These are phyloP conservation scores for Leptestheria dahalacensis DNA, from an alignment of 1,140 invertebrate genomes.

Conservation along the genomic window DNA sequence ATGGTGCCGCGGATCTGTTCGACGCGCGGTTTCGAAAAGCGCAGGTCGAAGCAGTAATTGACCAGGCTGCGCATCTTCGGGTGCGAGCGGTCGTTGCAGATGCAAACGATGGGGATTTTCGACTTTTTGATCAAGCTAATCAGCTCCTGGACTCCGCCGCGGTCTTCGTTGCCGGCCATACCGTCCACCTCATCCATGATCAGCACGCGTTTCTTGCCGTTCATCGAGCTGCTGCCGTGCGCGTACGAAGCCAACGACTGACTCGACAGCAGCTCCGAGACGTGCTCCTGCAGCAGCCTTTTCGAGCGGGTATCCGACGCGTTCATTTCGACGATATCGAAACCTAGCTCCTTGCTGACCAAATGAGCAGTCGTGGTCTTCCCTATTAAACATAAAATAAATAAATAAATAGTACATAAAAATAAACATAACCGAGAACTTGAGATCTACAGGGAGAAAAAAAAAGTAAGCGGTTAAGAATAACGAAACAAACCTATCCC, in stretches of 20 bases:
- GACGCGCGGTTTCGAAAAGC: conserved; percentile 61
- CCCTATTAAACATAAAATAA: conserved; percentile 32
- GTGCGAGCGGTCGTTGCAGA: conserved; percentile 93
- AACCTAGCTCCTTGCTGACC: conserved; percentile 69
- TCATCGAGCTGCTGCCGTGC: conserved; percentile 28
- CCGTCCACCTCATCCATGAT: conserved; percentile 99
- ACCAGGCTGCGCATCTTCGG: conserved; percentile 84
- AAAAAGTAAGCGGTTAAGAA: too few species aligned
- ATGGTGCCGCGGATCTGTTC: conserved; percentile 85
- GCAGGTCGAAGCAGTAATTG: conserved; percentile 89
- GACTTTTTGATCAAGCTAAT: conserved; percentile 81
- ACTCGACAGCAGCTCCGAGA: conserved; percentile 56
- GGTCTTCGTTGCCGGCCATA: conserved; percentile 98
- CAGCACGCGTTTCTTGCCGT: conserved; percentile 48
- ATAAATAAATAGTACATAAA: conserved; percentile 9
- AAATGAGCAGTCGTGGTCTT: conserved; percentile 80
- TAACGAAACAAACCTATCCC: conserved; percentile 61
- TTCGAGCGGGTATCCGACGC: conserved; percentile 94
- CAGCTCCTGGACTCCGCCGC: conserved; percentile 89
- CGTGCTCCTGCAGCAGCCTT: conserved; percentile 63
- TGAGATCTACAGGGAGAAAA: too few species aligned
- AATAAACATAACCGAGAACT: conserved; percentile 14
- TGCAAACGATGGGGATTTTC: conserved; percentile 89
- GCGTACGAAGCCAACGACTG: conserved; percentile 48
- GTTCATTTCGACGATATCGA: conserved; percentile 88